phyloP scores from a whole-genome alignment of 2,113 vertebrate genomes.

The Dunckerocampus dactyliophorus region DNA sequence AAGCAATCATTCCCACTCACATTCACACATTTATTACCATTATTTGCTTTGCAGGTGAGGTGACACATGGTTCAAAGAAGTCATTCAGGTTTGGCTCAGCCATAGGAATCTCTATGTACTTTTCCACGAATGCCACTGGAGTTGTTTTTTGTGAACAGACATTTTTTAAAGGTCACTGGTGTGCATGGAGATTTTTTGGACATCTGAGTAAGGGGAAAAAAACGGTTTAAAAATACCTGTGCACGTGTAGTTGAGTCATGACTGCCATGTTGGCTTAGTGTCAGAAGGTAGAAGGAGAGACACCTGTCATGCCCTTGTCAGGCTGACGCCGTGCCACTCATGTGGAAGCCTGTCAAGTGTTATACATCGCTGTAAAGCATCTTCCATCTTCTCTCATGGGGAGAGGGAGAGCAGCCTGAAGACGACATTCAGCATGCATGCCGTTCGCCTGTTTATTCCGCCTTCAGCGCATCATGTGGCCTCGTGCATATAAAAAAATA shows the following conservation, averaged over 20 bases:
- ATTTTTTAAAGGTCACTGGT: background rate
- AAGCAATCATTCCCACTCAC: no score
- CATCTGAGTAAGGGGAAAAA: background rate
- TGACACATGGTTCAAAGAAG: no score
- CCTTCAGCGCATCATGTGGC: constrained; percentile 36
- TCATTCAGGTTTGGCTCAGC: no score
- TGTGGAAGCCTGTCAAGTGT: constrained; percentile 57
- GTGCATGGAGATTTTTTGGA: background rate
- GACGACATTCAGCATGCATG: constrained; percentile 42
- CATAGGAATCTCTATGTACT: no score
- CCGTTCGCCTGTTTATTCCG: constrained; percentile 42
- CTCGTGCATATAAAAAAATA: constrained; percentile 1
- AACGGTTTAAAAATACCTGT: background rate
- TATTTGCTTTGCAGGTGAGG: no score
- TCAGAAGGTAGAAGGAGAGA: background rate
- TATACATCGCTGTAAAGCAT: constrained; percentile 52
- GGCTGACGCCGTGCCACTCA: constrained; percentile 33
- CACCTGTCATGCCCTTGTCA: constrained; percentile 26
- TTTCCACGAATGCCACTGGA: no score
- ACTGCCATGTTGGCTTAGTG: constrained; percentile 1
- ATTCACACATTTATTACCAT: no score
- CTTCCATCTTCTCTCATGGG: constrained; percentile 22
- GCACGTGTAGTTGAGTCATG: background rate
- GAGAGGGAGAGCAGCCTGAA: constrained; percentile 48
- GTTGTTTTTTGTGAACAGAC: background rate